Percentiles rank a stretch among this genome's conserved stretches.
Conservation (phyloP, 2,113 vertebrate species). For the Cyprinodon tularosa region DNA sequence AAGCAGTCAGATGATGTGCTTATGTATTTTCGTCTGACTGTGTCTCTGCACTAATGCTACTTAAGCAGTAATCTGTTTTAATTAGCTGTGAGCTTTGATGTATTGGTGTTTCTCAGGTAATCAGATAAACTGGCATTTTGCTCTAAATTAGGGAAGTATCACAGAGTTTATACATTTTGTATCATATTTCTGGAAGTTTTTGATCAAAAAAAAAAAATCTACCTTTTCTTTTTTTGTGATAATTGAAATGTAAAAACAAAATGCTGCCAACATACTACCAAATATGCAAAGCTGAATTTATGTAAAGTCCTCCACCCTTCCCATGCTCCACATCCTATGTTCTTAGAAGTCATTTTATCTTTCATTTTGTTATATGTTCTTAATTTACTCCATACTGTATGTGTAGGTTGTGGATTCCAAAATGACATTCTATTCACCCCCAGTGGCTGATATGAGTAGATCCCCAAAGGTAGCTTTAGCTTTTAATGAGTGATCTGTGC, state of each 20-base stretch:
- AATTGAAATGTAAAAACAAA: not conserved
- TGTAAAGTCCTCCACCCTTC: not conserved
- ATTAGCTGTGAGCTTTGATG: conserved; percentile 8
- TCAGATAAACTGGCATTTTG: conserved; percentile 19
- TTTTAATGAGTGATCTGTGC: conserved; percentile 62
- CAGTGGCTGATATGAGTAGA: conserved; percentile 27
- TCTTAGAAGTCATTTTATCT: not conserved
- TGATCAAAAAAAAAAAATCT: conserved; percentile 35
- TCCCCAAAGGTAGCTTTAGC: conserved; percentile 29
- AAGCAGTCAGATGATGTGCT: conserved; percentile 3
- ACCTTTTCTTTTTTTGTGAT: conserved; percentile 17
- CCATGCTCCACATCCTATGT: not conserved
- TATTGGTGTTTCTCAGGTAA: conserved; percentile 13
- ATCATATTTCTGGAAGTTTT: conserved; percentile 13
- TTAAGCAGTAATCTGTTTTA: not conserved
- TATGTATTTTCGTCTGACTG: conserved; percentile 17
- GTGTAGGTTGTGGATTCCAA: not conserved
- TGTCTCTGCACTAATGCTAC: not conserved
- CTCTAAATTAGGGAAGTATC: conserved; percentile 7
- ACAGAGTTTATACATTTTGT: conserved; percentile 1
- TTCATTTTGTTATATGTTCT: not conserved
- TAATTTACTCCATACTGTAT: not conserved
- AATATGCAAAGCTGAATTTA: not conserved
- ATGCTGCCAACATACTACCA: not conserved
- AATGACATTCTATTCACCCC: conserved; percentile 6